Percentiles rank a stretch among this genome's conserved stretches.
These are phyloP conservation scores for Takifugu flavidus DNA, from an alignment of 2,113 vertebrate species.

Conservation along the genomic window DNA sequence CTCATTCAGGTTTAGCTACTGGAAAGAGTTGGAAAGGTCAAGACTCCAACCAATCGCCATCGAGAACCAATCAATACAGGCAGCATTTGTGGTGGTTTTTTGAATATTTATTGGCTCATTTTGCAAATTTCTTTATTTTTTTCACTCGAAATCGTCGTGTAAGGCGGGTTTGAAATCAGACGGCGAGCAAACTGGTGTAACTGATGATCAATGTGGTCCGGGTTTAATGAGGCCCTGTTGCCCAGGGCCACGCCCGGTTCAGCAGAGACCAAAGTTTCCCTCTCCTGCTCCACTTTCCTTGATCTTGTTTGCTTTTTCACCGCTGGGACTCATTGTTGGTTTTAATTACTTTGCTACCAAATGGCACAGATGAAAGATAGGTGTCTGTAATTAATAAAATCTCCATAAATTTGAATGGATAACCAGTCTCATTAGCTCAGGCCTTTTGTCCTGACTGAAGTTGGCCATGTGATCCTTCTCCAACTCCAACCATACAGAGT, in stretches of 20 bases:
- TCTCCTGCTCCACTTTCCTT: constrained; percentile 86
- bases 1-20: no score
- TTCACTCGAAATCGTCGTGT: constrained; percentile 74
- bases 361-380: constrained; percentile 98
- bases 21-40: no score
- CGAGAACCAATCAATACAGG: no score
- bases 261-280: constrained; percentile 84
- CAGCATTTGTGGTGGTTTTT: no score
- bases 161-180: constrained; percentile 86
- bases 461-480: constrained; percentile 81
- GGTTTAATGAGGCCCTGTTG: constrained; percentile 91
- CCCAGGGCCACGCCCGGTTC: constrained; percentile 87
- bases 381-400: constrained; percentile 99
- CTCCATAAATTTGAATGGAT: constrained; percentile 99
- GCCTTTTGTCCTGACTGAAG: constrained; percentile 87
- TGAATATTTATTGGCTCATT: no score
- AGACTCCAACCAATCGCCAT: no score
- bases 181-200: constrained; percentile 97
- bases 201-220: constrained; percentile 95
- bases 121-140: no score
- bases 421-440: constrained; percentile 95
- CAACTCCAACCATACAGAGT: constrained; percentile 73
- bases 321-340: constrained; percentile 92
- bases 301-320: constrained; percentile 85
- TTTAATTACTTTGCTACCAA: constrained; percentile 98